Conservation (phyloP, 2,888 invertebrate genomes). For the Barypeithes pellucidus region DNA sequence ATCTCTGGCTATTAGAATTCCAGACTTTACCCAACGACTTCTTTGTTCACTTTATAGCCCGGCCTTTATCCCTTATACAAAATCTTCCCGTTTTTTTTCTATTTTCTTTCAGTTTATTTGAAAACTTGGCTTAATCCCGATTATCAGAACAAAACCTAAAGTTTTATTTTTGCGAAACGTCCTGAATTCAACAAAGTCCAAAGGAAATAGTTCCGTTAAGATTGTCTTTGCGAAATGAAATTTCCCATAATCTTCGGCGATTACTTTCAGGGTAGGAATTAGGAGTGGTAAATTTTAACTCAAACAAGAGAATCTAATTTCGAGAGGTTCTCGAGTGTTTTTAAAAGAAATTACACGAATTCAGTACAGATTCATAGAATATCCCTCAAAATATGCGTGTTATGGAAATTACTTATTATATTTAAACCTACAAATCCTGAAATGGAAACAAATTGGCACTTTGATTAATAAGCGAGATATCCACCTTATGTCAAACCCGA, state of each 20-base stretch:
- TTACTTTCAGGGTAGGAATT: constrained; percentile 24
- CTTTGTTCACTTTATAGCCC: constrained; percentile 46
- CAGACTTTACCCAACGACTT: constrained; percentile 28
- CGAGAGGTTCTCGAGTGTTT: no score
- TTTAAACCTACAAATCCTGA: no score
- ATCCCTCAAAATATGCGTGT: no score
- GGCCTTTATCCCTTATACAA: constrained; percentile 41
- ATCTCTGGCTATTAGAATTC: constrained; percentile 37
- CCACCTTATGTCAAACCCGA: no score
- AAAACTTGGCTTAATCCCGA: constrained; percentile 48
- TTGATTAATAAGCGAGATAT: no score
- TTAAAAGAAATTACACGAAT: no score
- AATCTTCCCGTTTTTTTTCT: constrained; percentile 41
- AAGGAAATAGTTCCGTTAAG: constrained; percentile 47
- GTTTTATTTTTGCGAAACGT: constrained; percentile 45
- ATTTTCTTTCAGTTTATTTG: constrained; percentile 34
- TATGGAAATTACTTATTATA: no score
- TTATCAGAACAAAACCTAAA: constrained; percentile 47
- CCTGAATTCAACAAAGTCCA: constrained; percentile 38
- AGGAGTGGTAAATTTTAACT: no score
- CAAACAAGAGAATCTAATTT: no score
- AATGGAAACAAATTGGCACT: no score
- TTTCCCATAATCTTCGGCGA: constrained; percentile 43
- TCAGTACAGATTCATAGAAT: no score
- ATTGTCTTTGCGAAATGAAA: constrained; percentile 48